Evolutionary conservation across 2,888 invertebrate species (phyloP).

Genomic region (Tuberolachnus salignus): DNA sequence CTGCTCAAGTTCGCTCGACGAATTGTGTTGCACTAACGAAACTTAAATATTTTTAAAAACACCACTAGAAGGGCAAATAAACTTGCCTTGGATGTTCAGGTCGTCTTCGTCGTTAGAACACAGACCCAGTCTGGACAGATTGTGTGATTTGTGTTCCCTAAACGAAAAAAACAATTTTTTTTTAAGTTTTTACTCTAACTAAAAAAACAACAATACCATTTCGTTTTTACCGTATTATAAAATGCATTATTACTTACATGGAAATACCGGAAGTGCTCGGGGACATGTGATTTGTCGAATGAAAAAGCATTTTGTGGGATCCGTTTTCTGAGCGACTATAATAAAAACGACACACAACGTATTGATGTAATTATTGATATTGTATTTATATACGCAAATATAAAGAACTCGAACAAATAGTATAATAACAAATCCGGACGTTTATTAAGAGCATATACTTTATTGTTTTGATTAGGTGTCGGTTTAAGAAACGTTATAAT

Average conservation of each 20-base stretch:
- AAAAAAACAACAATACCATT: background rate
- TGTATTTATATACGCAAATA: background rate
- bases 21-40: background rate
- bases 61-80: conserved; percentile 60
- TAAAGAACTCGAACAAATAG: background rate
- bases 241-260: conserved; percentile 23
- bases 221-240: background rate
- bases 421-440: no score
- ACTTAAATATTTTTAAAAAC: conserved; percentile 5
- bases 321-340: conserved; percentile 50
- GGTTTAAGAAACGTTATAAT: no score
- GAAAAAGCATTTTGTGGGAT: conserved; percentile 50
- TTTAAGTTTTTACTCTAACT: no score
- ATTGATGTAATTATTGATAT: background rate
- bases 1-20: background rate
- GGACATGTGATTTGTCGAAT: conserved; percentile 47
- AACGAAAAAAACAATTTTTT: conserved; percentile 40
- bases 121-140: conserved; percentile 75
- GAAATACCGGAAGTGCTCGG: conserved; percentile 53
- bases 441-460: no score
- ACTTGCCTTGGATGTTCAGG: conserved; percentile 74
- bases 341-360: background rate
- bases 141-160: conserved; percentile 76
- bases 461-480: no score
- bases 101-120: conserved; percentile 79